A percentile compares a stretch with the other conserved stretches of the same genome.
phyloP scores from a whole-genome alignment of 2,113 vertebrate genomes.

The Aptenodytes patagonicus region DNA sequence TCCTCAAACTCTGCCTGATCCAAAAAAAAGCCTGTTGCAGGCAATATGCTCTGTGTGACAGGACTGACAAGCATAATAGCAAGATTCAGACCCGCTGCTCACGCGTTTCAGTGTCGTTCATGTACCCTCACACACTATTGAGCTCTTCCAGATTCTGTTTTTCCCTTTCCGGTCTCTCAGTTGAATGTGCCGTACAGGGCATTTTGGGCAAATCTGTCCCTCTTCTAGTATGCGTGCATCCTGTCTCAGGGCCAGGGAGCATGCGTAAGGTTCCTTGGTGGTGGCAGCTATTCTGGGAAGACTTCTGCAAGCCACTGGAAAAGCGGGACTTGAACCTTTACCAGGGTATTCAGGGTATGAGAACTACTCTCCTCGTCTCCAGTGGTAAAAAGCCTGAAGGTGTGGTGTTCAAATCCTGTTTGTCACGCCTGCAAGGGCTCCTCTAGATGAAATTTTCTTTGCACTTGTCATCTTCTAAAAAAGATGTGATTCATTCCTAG shows the following conservation, averaged over 20 bases:
- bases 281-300: background rate
- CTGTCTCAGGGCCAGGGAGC: background rate
- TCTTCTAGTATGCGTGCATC: background rate
- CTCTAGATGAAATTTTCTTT: background rate
- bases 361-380: background rate
- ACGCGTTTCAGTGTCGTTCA: accelerated
- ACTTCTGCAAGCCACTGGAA: background rate
- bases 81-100: background rate
- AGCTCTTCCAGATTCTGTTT: background rate
- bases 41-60: background rate
- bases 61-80: background rate
- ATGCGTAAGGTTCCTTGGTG: background rate
- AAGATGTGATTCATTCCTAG: background rate
- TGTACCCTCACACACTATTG: background rate
- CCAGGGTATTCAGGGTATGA: background rate
- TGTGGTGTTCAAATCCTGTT: background rate
- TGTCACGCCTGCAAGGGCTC: background rate
- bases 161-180: background rate
- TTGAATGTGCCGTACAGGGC: background rate
- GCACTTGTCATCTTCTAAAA: background rate
- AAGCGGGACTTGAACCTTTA: background rate
- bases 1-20: background rate
- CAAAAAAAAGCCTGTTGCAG: background rate
- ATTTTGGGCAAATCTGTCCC: background rate
- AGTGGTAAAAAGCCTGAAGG: background rate